A percentile compares a stretch with the other conserved stretches of the same genome.
Conservation (phyloP, 2,888 invertebrate species). For the Empis livida region DNA sequence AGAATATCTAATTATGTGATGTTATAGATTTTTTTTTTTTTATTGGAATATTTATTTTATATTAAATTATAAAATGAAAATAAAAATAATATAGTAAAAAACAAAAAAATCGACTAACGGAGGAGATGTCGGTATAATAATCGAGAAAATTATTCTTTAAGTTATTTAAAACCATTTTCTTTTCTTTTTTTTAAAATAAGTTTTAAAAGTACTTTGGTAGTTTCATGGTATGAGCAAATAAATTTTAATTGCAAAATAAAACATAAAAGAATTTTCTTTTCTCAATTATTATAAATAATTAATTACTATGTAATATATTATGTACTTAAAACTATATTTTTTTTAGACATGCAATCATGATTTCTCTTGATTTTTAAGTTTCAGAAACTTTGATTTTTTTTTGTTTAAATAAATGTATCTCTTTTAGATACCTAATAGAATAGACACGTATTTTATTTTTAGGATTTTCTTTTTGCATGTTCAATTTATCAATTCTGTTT, state of each 20-base stretch:
- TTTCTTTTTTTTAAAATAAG: too few species aligned
- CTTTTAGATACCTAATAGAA: conserved; percentile 3
- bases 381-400: conserved; percentile 16
- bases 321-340: too few species aligned
- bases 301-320: conserved; percentile 21
- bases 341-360: too few species aligned
- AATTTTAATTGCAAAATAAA: conserved; percentile 4
- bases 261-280: too few species aligned
- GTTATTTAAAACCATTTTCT: too few species aligned
- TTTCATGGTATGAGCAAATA: too few species aligned
- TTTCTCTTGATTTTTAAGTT: conserved; percentile 8
- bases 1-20: too few species aligned
- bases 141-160: too few species aligned
- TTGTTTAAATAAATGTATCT: conserved; percentile 15
- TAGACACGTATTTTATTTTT: conserved; percentile 13
- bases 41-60: too few species aligned
- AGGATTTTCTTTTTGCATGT: conserved; percentile 10
- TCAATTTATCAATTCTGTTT: conserved; percentile 8
- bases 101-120: conserved; percentile 18
- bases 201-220: conserved; percentile 20
- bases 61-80: too few species aligned
- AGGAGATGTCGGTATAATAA: conserved; percentile 20
- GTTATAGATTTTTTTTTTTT: too few species aligned
- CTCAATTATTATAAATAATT: conserved; percentile 4
- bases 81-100: too few species aligned